Evolutionary conservation across 2,888 invertebrate genomes (phyloP), one percentile per base, ranked within the genome.

Genomic region (Strigamia transsilvanica): DNA sequence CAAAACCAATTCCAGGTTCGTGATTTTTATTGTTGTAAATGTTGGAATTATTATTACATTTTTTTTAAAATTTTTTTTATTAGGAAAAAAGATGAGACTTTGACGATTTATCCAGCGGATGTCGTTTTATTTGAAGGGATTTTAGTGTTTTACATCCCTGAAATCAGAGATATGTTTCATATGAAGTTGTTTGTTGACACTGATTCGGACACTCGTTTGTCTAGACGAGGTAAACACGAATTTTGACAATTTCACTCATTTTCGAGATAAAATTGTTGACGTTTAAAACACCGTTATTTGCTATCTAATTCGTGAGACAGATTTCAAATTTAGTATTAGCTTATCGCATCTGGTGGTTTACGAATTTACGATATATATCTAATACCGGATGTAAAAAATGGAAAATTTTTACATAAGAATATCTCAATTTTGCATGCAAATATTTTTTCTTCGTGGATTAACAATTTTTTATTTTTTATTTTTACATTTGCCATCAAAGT

Each of bases 101-200:
- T 93, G 84, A 93, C 93, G 0, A 94, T 98, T 85, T 96, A 97
- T 88, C 97, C 97, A 2, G 97, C 97, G 0, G 99, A 99, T 88
- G 99, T 99, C 83, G 97, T 99, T 12, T 90, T 99, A 9, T 95
- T 98, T 86, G 99, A 99, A 89, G 99, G 99, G 23, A 99, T 99
- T 88, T 91, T 99, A 82, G 96, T 97, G 51, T 99, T 99, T 90
- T 99, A 99, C 90, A 97, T 97, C 88, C 95, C 96, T 0, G 94
- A 96, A 88, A 94, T 99, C 84, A 90, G 98, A 81, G 94, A 98
- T 83, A 90, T 98, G 83, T 99, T 99, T 90, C 96, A 99, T 89
- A 98, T 99, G 97, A 99, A 99, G 89, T 90, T 99, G 56, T 99
- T 99, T 89, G 99, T 99, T 4, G 99, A 99, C 88, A 98, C 98